Percentiles rank a stretch among this genome's conserved stretches.
Evolutionary conservation across 2,797 vertebrate genomes (phyloP).

Genomic region (Notoglanidium macrostoma): DNA sequence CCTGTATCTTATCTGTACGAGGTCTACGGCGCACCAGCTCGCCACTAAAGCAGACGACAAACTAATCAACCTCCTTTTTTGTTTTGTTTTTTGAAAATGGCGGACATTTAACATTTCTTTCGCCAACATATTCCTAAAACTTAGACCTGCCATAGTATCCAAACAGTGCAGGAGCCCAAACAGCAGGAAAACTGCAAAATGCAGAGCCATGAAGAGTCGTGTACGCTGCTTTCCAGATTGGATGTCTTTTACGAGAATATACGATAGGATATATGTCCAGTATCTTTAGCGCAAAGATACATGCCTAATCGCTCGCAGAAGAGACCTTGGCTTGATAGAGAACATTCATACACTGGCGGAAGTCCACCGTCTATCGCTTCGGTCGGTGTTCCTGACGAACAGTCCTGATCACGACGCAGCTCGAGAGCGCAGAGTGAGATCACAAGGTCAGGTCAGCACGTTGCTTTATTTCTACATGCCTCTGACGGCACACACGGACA

Average conservation of each 20-base stretch:
- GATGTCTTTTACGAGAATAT: background rate
- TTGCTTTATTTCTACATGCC: background rate
- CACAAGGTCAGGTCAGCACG: constrained; percentile 18
- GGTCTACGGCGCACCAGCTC: background rate
- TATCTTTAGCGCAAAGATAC: background rate
- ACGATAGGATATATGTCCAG: background rate
- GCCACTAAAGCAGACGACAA: background rate
- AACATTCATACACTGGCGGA: constrained; percentile 8
- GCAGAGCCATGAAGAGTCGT: background rate
- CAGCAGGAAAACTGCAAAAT: background rate
- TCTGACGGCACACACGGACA: background rate
- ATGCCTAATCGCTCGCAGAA: constrained; percentile 15
- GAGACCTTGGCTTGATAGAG: constrained; percentile 18
- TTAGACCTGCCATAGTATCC: background rate
- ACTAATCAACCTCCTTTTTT: background rate
- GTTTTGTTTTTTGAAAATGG: background rate
- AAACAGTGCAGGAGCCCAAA: background rate
- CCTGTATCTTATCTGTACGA: background rate
- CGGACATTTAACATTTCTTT: background rate
- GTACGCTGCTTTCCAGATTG: background rate
- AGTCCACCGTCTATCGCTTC: background rate
- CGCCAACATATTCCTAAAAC: background rate
- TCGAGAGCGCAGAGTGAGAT: background rate
- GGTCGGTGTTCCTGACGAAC: background rate
- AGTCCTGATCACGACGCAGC: constrained; percentile 3